A percentile compares a stretch with the other conserved stretches of the same genome.
Conservation (phyloP, 2,888 invertebrate species). For the Sinohyriopsis cumingii region DNA sequence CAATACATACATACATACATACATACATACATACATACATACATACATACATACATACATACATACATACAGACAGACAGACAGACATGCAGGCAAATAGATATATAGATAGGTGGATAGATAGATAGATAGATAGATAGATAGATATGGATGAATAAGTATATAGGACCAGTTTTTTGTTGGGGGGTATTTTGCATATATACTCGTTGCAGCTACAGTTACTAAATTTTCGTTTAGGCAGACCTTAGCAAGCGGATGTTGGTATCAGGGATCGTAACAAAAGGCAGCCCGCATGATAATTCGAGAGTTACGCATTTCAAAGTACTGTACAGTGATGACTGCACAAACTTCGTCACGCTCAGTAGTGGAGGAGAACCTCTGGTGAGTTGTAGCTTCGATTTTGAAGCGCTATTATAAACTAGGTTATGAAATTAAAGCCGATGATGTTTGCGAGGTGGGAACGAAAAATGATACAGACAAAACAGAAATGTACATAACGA, state of each 20-base stretch:
- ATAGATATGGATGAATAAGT: background rate
- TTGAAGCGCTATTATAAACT: too few species aligned
- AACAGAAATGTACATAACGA: too few species aligned
- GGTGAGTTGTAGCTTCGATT: constrained; percentile 8
- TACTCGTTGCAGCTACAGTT: too few species aligned
- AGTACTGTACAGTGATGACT: constrained; percentile 65
- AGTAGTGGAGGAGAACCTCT: constrained; percentile 19
- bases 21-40: too few species aligned
- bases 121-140: background rate
- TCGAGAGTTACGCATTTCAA: constrained; percentile 66
- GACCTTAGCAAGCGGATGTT: constrained; percentile 58
- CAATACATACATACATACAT: too few species aligned
- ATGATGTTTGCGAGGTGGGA: too few species aligned
- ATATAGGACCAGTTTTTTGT: background rate
- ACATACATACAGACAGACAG: too few species aligned
- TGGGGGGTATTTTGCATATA: too few species aligned
- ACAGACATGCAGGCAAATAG: background rate
- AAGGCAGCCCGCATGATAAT: constrained; percentile 60
- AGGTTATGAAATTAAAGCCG: too few species aligned
- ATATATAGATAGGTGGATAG: background rate
- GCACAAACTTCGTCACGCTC: constrained; percentile 57
- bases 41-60: too few species aligned
- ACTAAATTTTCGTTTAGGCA: constrained; percentile 42
- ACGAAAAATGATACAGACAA: too few species aligned
- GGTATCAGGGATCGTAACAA: constrained; percentile 67